Base-by-base conservation (phyloP, 2,797 vertebrate species). In the Lepidocolaptes lacrymiger region DNA sequence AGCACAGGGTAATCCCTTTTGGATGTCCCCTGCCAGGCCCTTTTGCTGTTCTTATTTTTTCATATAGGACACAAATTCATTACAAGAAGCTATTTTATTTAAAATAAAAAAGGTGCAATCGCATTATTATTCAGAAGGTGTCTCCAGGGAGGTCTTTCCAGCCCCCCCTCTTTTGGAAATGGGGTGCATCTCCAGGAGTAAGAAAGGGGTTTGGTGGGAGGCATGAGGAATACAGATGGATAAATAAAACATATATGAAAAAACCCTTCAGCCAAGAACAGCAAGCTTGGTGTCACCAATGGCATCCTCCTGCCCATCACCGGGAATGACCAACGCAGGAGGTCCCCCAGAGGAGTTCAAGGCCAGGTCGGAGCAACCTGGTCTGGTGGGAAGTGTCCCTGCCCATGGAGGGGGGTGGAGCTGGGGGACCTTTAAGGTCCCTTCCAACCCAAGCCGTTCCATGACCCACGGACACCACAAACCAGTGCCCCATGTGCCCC, bases 361-460 rank as follows among this genome's bases (percentile, higher is more conserved):
- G 2, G 19, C n/a, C n/a, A 7, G 23, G 12, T 0, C 4, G 44
- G 44, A 72, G 51, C 27, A n/a, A 5, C 18, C 36, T 7, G 44
- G 7, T 3, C 1, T 2, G 6, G 59, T 0, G 9, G 22, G 3
- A 28, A 3, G 37, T 10, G 44, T 14, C 22, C 12, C 43, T 37
- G n/a, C 12, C 43, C 23, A 0, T 0, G 59, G 8, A 2, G 11
- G 23, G 19, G 16, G 32, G 52, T 3, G 39, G 3, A 9, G 46
- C 4, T 4, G 27, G 41, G 15, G 2, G n/a, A 6, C 10, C 39
- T 21, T 8, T 23, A 32, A 7, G 39, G 61, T 32, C 39, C 20
- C 19, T 63, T 32, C 39, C 39, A 14, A 7, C 20, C 28, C 39
- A 15, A 15, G 20, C 39, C 37, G 3, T 5, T 3, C 59, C 26